phyloP scores from a whole-genome alignment of 2,888 invertebrate genomes.

The Vanessa cardui region DNA sequence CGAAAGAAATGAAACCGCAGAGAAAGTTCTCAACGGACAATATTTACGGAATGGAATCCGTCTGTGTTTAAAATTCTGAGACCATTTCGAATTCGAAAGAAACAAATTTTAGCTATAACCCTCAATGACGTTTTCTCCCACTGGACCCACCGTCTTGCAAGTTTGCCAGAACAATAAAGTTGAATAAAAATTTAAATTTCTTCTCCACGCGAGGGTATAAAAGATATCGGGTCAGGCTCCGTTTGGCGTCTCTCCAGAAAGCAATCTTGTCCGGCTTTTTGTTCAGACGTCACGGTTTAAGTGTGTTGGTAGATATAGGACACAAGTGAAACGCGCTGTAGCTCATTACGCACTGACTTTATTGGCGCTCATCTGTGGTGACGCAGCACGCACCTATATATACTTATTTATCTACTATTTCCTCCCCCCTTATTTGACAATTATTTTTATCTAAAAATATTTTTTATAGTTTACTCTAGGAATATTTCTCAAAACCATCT shows the following conservation, averaged over 20 bases:
- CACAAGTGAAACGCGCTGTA: no score
- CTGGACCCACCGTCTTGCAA: conserved; percentile 29
- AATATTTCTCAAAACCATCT: no score
- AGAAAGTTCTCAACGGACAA: neutral
- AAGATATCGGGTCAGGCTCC: conserved; percentile 66
- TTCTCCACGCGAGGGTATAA: conserved; percentile 18
- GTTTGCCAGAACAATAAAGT: conserved; percentile 39
- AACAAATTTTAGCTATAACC: conserved; percentile 21
- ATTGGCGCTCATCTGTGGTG: no score
- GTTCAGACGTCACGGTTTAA: conserved; percentile 39
- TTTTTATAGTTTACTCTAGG: no score
- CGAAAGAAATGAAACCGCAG: no score
- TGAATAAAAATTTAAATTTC: conserved; percentile 39
- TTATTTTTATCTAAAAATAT: no score
- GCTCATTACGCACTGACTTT: no score
- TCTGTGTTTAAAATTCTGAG: conserved; percentile 3
- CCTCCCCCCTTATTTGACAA: no score
- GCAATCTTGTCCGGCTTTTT: conserved; percentile 66
- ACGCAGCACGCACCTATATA: no score
- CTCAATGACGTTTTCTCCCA: conserved; percentile 29
- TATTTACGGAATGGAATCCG: neutral
- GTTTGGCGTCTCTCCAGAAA: conserved; percentile 65
- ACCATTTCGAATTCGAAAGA: conserved; percentile 18
- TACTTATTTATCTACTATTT: no score
- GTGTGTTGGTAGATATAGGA: no score